These are phyloP conservation scores for Campoletis sonorensis DNA, from an alignment of 1,140 invertebrate genomes.

Conservation along the genomic window DNA sequence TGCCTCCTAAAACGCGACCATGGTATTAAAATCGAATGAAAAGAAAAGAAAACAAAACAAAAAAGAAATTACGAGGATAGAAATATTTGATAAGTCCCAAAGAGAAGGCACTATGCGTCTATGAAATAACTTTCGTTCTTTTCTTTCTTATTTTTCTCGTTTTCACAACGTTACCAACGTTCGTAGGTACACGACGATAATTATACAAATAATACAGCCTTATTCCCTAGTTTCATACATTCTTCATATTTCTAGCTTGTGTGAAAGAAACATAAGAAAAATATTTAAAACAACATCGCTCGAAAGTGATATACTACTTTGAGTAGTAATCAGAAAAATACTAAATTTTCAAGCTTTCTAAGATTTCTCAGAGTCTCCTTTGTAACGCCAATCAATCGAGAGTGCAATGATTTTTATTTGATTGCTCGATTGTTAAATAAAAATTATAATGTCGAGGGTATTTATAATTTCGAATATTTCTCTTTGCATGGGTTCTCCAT, in stretches of 20 bases:
- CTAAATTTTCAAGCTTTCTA: too few species aligned
- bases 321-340: too few species aligned
- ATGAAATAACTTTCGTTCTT: conserved; percentile 53
- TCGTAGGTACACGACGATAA: conserved; percentile 26
- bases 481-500: neutral
- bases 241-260: neutral
- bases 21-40: conserved; percentile 25
- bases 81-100: conserved; percentile 59
- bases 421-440: too few species aligned
- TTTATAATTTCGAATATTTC: too few species aligned
- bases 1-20: conserved; percentile 63
- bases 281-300: neutral
- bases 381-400: too few species aligned
- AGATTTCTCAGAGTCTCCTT: too few species aligned
- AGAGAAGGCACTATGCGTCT: conserved; percentile 69
- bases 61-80: conserved; percentile 34
- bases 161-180: conserved; percentile 36
- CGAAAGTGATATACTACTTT: too few species aligned
- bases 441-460: too few species aligned
- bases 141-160: conserved; percentile 35
- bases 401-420: too few species aligned
- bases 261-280: neutral
- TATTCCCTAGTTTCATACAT: neutral
- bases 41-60: conserved; percentile 16
- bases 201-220: conserved; percentile 34